phyloP scores from a whole-genome alignment of 1,140 invertebrate genomes.

The Zaprionus nigranus region DNA sequence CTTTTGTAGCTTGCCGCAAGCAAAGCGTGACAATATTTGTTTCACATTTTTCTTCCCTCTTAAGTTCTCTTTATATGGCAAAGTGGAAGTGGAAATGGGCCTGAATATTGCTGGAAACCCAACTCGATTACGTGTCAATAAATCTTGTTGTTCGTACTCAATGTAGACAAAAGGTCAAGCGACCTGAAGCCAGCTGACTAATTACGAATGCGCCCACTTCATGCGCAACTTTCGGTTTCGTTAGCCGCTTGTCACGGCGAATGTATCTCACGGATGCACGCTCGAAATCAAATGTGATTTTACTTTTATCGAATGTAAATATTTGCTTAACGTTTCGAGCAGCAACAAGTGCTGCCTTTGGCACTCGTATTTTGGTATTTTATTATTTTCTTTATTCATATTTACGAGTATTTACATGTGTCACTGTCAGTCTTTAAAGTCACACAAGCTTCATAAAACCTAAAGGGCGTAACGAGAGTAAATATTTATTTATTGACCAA shows the following conservation, averaged over 20 bases:
- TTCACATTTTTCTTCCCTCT: background rate
- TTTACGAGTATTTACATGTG: slow-evolving; percentile 26
- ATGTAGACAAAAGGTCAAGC: slow-evolving; percentile 53
- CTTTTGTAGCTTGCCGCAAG: slow-evolving; percentile 34
- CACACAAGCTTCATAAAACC: slow-evolving; percentile 19
- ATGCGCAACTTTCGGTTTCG: slow-evolving; percentile 41
- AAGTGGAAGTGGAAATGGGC: slow-evolving; percentile 9
- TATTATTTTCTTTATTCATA: slow-evolving; percentile 11
- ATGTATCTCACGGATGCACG: slow-evolving; percentile 52
- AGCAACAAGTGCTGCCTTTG: slow-evolving; percentile 55
- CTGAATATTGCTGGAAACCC: slow-evolving; percentile 4
- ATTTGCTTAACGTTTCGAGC: slow-evolving; percentile 50
- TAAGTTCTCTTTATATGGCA: background rate
- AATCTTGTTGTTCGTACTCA: slow-evolving; percentile 39
- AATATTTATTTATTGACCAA: slow-evolving; percentile 39
- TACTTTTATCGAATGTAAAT: slow-evolving; percentile 57
- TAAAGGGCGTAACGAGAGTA: slow-evolving; percentile 29
- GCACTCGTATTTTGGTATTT: slow-evolving; percentile 34
- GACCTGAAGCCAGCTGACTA: slow-evolving; percentile 40
- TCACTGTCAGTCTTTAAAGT: slow-evolving; percentile 16
- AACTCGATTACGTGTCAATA: slow-evolving; percentile 40
- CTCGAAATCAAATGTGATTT: slow-evolving; percentile 18
- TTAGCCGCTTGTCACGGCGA: background rate
- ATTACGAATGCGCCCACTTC: slow-evolving; percentile 68
- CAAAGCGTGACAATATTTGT: slow-evolving; percentile 34